Evolutionary conservation across 2,113 vertebrate species (phyloP), one percentile per base, ranked within the genome.

Genomic region (Microcebus tavaratra): DNA sequence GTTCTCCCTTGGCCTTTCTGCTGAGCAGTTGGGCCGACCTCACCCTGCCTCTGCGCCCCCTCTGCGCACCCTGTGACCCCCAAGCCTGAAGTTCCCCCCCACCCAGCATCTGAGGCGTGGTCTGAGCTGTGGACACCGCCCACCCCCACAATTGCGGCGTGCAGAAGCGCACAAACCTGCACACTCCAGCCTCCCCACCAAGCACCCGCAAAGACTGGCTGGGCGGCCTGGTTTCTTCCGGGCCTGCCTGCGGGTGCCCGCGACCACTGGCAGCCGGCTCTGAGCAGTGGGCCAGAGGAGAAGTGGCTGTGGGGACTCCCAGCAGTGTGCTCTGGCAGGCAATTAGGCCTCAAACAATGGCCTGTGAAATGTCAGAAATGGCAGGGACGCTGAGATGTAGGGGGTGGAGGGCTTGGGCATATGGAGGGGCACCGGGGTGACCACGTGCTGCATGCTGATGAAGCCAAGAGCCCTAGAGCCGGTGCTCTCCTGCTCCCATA

Each of bases 401-500:
- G 0, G 27, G 21, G 57, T 25, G 1, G 29, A 25, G 57, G 36
- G 8, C 15, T 81, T n/a, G 9, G 3, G 25, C 57, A 0, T 7
- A 53, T 0, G 23, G 73, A 73, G 27, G 55, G 1, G 36, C 65
- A 23, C 0, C 8, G 20, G 34, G 8, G 13, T 57, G 55, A 61
- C 75, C 1, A 0, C 0, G 1, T 1, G 88, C 75, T 1, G 0
- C 0, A 0, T 1, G 88, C 39, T 13, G 53, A 14, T 6, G 53
- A 76, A 15, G 45, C 27, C 42, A 21, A 85, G 59, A 65, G 82
- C 70, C 34, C n/a, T 8, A 17, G 78, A n/a, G 27, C 39, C 4
- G 25, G 29, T 13, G 0, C 0, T 0, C 63, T 14, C 73, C 57
- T 87, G 61, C 94, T 97, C 79, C 91, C 65, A 29, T 48, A 45